Base-by-base conservation (phyloP, 2,113 vertebrate genomes). In the Macaca mulatta region DNA sequence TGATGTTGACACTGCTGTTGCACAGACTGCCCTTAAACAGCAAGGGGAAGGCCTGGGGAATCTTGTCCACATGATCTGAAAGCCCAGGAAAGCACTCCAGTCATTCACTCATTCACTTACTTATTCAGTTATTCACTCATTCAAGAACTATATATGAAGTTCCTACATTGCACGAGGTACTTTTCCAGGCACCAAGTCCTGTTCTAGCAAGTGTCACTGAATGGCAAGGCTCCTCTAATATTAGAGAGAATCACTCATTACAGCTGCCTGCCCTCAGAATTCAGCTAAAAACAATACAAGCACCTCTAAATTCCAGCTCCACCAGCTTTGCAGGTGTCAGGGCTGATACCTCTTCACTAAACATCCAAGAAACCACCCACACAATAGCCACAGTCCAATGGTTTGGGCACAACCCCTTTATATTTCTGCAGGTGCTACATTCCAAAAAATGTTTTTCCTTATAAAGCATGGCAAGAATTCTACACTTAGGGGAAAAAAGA, bases 371-470 rank as follows among this genome's bases (percentile, higher is more conserved):
- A 94, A 89, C 93, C 97, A 97, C 95, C 98, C 96, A 92, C 96
- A 96, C 88, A 97, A 91, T 13, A 89, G 93, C 90, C 93, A 55
- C 17, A 75, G 93, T 91, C 96, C 72, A 94, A 40, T 0, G 5
- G 72, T 96, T 97, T 81, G 97, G 96, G 98, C 96, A 97, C 82
- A 77, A 2, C 40, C 45, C 93, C 87, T 94, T 96, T 82, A 81
- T 93, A 97, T 96, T 98, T 96, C 97, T 72, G 57, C 98, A 98
- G 98, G 98, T 98, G 98, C 83, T 98, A 98, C 98, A 98, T 98
- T 98, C 98, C 98, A 98, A 97, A 64, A 98, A 97, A 98, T 98
- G 98, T 32, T 98, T 98, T 98, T 98, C 96, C 97, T 97, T 77
- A 83, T 1, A 98, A 98, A 98, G 97, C 96, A 97, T 50, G 97